Conservation (phyloP, 2,113 vertebrate genomes). For the Scomber japonicus region DNA sequence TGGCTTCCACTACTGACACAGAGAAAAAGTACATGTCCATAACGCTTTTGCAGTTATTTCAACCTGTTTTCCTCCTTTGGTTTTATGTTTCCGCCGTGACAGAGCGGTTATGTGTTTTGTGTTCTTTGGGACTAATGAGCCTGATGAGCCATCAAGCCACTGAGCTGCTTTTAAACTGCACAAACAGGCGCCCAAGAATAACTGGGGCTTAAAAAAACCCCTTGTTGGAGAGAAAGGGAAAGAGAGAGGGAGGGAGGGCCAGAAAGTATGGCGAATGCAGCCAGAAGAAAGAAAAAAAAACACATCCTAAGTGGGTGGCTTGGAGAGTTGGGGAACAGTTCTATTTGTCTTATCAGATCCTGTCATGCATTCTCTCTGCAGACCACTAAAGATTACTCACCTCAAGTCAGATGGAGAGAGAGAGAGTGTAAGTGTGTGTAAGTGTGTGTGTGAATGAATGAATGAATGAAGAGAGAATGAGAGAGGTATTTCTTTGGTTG, state of each 20-base stretch:
- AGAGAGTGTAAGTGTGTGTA: neutral
- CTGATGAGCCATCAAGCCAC: constrained; percentile 27
- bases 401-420: constrained; percentile 35
- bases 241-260: neutral
- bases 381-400: constrained; percentile 60
- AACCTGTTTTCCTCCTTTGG: neutral
- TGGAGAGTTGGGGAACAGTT: constrained; percentile 62
- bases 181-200: constrained; percentile 29
- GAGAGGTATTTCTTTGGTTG: constrained; percentile 62
- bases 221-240: neutral
- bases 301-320: constrained; percentile 71
- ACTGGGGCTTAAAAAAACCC: constrained; percentile 6
- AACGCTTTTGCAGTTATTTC: neutral
- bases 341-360: constrained; percentile 83
- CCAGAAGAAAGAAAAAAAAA: neutral
- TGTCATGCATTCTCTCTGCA: constrained; percentile 61
- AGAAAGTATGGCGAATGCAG: constrained; percentile 10
- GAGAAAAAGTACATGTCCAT: neutral
- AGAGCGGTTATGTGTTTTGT: neutral
- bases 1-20: neutral
- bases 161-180: constrained; percentile 23
- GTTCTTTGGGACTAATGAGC: constrained; percentile 34
- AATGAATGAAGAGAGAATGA: neutral
- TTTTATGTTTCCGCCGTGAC: constrained; percentile 2
- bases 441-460: neutral